Evolutionary conservation across 2,888 invertebrate genomes (phyloP).

Genomic region (Synanthedon tipuliformis): DNA sequence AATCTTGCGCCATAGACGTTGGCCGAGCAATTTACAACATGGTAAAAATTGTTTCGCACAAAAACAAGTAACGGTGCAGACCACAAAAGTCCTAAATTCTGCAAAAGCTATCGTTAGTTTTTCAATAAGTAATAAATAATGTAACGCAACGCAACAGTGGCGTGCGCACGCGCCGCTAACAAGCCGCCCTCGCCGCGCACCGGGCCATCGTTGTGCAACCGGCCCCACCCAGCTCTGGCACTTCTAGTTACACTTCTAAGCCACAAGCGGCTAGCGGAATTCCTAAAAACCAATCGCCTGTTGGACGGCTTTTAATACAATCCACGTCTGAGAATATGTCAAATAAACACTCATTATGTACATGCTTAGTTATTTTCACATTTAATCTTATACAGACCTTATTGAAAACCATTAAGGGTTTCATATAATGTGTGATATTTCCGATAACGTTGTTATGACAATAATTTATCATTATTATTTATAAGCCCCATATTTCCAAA

Average conservation of each 20-base stretch:
- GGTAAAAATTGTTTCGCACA: constrained; percentile 15
- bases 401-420: too few species aligned
- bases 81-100: constrained; percentile 39
- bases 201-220: constrained; percentile 64
- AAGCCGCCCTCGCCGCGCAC: constrained; percentile 38
- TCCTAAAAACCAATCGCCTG: too few species aligned
- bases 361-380: too few species aligned
- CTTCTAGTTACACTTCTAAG: constrained; percentile 23
- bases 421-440: too few species aligned
- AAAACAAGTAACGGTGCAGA: constrained; percentile 14
- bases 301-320: too few species aligned
- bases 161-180: constrained; percentile 61
- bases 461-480: too few species aligned
- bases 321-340: too few species aligned
- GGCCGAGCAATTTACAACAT: constrained; percentile 7
- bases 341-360: too few species aligned
- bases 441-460: too few species aligned
- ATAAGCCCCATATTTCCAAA: too few species aligned
- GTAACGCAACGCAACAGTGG: constrained; percentile 56
- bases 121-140: constrained; percentile 70
- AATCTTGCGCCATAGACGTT: constrained; percentile 6
- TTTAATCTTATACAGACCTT: too few species aligned
- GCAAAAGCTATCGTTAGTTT: constrained; percentile 52
- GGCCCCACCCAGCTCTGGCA: constrained; percentile 58
- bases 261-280: constrained; percentile 10